Evolutionary conservation across 2,113 vertebrate genomes (phyloP).

Genomic region (Sebastes fasciatus): DNA sequence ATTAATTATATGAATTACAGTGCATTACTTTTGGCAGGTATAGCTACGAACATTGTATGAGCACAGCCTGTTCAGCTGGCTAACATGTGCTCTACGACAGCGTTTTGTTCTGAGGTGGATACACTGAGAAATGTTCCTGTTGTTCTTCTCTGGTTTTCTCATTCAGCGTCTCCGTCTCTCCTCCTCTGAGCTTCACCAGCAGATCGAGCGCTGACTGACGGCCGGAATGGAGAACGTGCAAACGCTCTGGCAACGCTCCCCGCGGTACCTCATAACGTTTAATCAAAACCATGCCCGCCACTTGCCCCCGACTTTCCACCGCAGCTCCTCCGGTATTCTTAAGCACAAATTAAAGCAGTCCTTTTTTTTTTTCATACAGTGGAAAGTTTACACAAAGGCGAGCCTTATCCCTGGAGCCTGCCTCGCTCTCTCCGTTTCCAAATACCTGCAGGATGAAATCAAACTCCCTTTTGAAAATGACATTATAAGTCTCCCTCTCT

Average conservation of each 20-base stretch:
- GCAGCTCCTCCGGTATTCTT: slow-evolving; percentile 24
- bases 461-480: slow-evolving; percentile 62
- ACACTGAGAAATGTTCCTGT: slow-evolving; percentile 6
- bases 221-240: slow-evolving; percentile 55
- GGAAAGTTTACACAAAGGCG: slow-evolving; percentile 74
- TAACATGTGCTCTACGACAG: too few species aligned
- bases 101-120: too few species aligned
- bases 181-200: slow-evolving; percentile 33
- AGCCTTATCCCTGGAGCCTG: slow-evolving; percentile 53
- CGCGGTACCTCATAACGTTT: slow-evolving; percentile 65
- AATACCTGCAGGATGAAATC: slow-evolving; percentile 79
- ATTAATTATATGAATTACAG: too few species aligned
- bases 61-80: too few species aligned
- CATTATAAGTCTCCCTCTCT: slow-evolving; percentile 37
- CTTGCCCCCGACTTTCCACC: slow-evolving; percentile 55
- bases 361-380: slow-evolving; percentile 52
- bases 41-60: too few species aligned
- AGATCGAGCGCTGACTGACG: slow-evolving; percentile 57
- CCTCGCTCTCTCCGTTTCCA: slow-evolving; percentile 47
- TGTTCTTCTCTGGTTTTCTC: slow-evolving; percentile 57
- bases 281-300: slow-evolving; percentile 71
- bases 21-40: too few species aligned
- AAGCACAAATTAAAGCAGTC: slow-evolving; percentile 48
- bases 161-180: slow-evolving; percentile 14
- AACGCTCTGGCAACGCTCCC: slow-evolving; percentile 51